A percentile compares a stretch with the other conserved stretches of the same genome.
Evolutionary conservation across 1,140 invertebrate species (phyloP).

Genomic region (Agrilus planipennis): DNA sequence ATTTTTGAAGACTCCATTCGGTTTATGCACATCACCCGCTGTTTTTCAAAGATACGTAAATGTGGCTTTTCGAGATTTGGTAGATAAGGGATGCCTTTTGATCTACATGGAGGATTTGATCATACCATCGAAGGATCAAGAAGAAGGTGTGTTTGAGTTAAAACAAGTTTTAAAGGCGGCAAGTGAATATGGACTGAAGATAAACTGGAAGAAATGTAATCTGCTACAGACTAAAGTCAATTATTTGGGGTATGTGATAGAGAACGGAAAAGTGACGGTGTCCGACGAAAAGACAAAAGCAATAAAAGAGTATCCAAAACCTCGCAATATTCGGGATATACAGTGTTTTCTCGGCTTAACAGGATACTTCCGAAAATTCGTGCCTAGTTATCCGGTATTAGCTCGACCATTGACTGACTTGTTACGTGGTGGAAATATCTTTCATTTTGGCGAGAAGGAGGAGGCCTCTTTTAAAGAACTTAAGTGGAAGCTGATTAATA

Average conservation of each 20-base stretch:
- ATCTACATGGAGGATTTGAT: slow-evolving; percentile 19
- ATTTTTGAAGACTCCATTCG: slow-evolving; percentile 33
- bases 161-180: slow-evolving; percentile 13
- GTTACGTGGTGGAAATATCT: neutral
- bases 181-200: slow-evolving; percentile 8
- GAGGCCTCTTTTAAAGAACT: neutral
- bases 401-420: slow-evolving; percentile 7
- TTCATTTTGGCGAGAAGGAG: neutral
- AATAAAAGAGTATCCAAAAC: slow-evolving; percentile 22
- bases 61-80: slow-evolving; percentile 15
- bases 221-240: slow-evolving; percentile 12
- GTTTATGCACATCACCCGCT: slow-evolving; percentile 21
- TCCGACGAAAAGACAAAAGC: slow-evolving; percentile 23
- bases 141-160: neutral
- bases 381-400: slow-evolving; percentile 10
- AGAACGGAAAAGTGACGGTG: slow-evolving; percentile 15
- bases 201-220: slow-evolving; percentile 11
- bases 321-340: slow-evolving; percentile 19
- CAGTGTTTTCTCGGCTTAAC: slow-evolving; percentile 16
- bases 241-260: slow-evolving; percentile 21
- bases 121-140: slow-evolving; percentile 8
- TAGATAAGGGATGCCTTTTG: slow-evolving; percentile 15
- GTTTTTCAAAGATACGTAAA: slow-evolving; percentile 23
- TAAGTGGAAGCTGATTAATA: slow-evolving; percentile 7
- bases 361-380: slow-evolving; percentile 27